Evolutionary conservation across 2,888 invertebrate species (phyloP).

Genomic region (Dryobota labecula): DNA sequence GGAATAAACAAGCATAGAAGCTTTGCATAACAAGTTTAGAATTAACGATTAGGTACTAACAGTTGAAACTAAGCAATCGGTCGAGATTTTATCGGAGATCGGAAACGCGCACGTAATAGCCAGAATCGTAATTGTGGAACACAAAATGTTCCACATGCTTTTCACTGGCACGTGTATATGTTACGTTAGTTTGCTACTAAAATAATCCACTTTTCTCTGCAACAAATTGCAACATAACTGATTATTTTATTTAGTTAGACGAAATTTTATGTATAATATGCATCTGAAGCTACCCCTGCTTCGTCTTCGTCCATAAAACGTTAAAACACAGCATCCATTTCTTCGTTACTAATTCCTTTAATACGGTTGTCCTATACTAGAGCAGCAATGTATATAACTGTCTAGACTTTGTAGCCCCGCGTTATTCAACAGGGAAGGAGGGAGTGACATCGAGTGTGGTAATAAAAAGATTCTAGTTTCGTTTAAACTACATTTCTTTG

Average conservation of each 20-base stretch:
- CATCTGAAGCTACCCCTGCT: not conserved
- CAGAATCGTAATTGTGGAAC: constrained; percentile 19
- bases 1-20: not conserved
- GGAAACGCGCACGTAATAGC: constrained; percentile 32
- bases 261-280: not conserved
- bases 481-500: constrained; percentile 7
- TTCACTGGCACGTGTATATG: constrained; percentile 11
- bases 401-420: not conserved
- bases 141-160: constrained; percentile 30
- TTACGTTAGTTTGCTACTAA: constrained; percentile 27
- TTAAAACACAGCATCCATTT: not conserved
- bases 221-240: not conserved
- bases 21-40: constrained; percentile 12
- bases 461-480: not conserved
- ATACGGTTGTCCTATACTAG: not conserved
- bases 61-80: constrained; percentile 34
- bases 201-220: constrained; percentile 16
- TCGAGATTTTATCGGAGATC: constrained; percentile 44
- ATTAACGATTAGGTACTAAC: constrained; percentile 18
- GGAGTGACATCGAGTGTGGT: not conserved
- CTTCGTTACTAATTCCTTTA: not conserved
- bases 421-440: not conserved
- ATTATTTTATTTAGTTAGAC: not conserved
- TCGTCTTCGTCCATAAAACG: not conserved
- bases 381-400: not conserved